Conservation (phyloP, 2,113 vertebrate species). For the Dendrocopos noguchii region DNA sequence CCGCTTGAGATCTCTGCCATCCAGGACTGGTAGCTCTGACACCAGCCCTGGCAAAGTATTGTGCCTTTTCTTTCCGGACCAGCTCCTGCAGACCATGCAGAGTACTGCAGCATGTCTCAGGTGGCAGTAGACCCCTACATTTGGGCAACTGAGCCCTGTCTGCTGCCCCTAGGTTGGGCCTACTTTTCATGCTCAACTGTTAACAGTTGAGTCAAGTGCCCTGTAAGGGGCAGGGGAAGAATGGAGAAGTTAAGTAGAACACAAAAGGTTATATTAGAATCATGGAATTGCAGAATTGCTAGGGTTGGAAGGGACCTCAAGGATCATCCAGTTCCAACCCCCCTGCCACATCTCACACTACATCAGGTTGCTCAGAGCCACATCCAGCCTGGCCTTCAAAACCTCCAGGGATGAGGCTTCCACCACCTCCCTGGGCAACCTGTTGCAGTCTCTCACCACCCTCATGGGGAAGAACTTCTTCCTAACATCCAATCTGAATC, state of each 20-base stretch:
- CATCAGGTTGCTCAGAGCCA: too few relatives aligned
- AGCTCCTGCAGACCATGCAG: not conserved
- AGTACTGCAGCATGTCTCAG: not conserved
- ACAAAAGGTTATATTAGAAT: not conserved
- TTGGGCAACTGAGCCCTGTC: not conserved
- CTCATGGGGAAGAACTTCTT: too few relatives aligned
- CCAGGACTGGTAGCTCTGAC: not conserved
- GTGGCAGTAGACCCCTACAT: not conserved
- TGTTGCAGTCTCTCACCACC: too few relatives aligned
- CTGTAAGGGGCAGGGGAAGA: not conserved
- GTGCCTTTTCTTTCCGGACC: not conserved
- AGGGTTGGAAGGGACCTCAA: too few relatives aligned
- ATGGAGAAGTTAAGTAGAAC: constrained; percentile 11
- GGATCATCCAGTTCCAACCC: too few relatives aligned
- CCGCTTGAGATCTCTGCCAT: not conserved
- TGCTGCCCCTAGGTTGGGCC: constrained; percentile 17
- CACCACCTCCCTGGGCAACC: too few relatives aligned
- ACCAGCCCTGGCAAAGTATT: not conserved
- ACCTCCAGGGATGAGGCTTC: too few relatives aligned
- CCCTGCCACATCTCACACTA: too few relatives aligned
- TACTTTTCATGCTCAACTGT: not conserved
- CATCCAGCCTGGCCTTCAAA: too few relatives aligned
- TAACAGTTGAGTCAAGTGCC: not conserved
- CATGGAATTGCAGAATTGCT: too few relatives aligned
- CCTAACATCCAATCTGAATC: too few relatives aligned